A percentile compares a stretch with the other conserved stretches of the same genome.
phyloP scores from a whole-genome alignment of 1,140 invertebrate species.

The Lithobius niger region DNA sequence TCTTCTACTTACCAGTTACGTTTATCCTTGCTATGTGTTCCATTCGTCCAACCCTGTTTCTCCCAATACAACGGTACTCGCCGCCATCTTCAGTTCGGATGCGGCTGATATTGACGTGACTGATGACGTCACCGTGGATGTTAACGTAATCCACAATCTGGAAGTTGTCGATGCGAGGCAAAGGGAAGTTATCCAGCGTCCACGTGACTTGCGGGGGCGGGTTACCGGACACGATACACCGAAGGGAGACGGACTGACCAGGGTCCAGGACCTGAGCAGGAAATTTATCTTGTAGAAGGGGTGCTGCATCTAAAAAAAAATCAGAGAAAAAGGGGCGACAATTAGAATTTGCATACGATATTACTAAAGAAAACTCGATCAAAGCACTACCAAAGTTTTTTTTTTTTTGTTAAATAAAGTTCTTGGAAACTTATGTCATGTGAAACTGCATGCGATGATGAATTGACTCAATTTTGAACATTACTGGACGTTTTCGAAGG shows the following conservation, averaged over 20 bases:
- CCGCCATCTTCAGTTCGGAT: constrained; percentile 48
- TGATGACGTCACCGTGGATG: constrained; percentile 33
- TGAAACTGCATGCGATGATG: too few relatives aligned
- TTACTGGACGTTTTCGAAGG: too few relatives aligned
- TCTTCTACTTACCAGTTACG: constrained; percentile 45
- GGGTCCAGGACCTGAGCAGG: constrained; percentile 69
- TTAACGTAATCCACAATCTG: constrained; percentile 3
- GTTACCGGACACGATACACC: constrained; percentile 49
- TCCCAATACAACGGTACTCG: constrained; percentile 53
- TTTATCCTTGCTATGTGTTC: constrained; percentile 46
- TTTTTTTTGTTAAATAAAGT: too few relatives aligned
- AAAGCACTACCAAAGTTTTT: too few relatives aligned
- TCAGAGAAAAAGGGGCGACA: background rate
- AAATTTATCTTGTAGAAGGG: constrained; percentile 65
- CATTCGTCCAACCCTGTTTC: constrained; percentile 49
- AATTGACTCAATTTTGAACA: too few relatives aligned
- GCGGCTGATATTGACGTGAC: constrained; percentile 46
- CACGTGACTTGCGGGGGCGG: constrained; percentile 52
- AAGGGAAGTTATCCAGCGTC: constrained; percentile 47
- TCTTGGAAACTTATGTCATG: too few relatives aligned
- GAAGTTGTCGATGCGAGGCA: constrained; percentile 36
- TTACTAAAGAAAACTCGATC: too few relatives aligned
- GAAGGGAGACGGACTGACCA: constrained; percentile 39
- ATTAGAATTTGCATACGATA: too few relatives aligned
- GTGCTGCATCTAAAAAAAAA: constrained; percentile 50